Conservation (phyloP, 2,888 invertebrate genomes). For the Scaeva pyrastri region DNA sequence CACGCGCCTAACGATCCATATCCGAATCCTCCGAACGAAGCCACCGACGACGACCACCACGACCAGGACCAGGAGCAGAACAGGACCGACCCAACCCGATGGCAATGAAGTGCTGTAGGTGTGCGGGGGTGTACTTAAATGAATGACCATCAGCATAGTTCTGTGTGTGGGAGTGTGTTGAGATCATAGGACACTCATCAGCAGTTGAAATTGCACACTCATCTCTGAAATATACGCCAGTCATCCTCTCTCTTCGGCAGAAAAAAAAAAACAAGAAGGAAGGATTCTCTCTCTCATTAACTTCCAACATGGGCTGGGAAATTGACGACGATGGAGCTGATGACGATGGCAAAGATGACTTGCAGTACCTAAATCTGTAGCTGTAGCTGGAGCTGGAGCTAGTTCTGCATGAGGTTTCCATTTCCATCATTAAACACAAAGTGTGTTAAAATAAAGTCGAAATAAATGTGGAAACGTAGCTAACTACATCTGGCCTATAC, state of each 20-base stretch:
- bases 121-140: conserved; percentile 16
- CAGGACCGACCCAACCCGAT: too few relatives aligned
- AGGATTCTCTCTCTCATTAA: conserved; percentile 57
- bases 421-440: conserved; percentile 37
- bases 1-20: conserved; percentile 64
- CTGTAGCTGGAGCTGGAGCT: too few relatives aligned
- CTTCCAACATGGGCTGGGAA: conserved; percentile 43
- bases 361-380: neutral
- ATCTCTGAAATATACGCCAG: conserved; percentile 14
- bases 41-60: neutral
- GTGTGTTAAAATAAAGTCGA: conserved; percentile 36
- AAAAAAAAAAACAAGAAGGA: conserved; percentile 2
- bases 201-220: conserved; percentile 48
- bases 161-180: neutral
- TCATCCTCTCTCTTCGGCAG: conserved; percentile 3
- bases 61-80: neutral
- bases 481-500: conserved; percentile 41
- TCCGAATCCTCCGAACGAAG: neutral
- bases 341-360: conserved; percentile 5
- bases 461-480: conserved; percentile 42
- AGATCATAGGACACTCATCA: conserved; percentile 19
- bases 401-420: conserved; percentile 12
- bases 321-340: conserved; percentile 1
- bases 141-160: conserved; percentile 38
- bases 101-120: too few relatives aligned